Percentiles rank a stretch among this genome's conserved stretches.
phyloP scores from a whole-genome alignment of 1,140 invertebrate species.

The Drosophila sp. region DNA sequence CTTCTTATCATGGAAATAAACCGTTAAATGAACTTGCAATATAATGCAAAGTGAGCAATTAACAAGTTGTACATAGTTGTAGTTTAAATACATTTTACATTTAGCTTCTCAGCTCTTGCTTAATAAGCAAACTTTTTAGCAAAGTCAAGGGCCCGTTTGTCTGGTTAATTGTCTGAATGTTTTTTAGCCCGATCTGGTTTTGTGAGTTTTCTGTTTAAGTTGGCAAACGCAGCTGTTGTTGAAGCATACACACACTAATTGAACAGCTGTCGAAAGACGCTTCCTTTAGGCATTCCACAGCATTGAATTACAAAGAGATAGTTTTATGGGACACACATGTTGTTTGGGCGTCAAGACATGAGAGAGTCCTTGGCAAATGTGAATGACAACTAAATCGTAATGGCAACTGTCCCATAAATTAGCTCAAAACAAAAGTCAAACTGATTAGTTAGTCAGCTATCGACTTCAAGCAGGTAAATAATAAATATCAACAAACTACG shows the following conservation, averaged over 20 bases:
- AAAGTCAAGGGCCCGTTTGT: conserved; percentile 34
- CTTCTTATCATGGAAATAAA: conserved; percentile 47
- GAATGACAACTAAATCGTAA: conserved; percentile 20
- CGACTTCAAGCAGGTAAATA: conserved; percentile 66
- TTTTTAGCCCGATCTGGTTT: neutral
- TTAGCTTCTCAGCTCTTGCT: conserved; percentile 25
- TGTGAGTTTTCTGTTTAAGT: conserved; percentile 31
- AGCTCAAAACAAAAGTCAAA: conserved; percentile 35
- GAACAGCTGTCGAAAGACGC: conserved; percentile 59
- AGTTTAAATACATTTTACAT: conserved; percentile 36
- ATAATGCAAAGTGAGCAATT: conserved; percentile 78
- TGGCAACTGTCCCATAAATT: conserved; percentile 26
- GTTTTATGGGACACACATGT: conserved; percentile 6
- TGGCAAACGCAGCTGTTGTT: conserved; percentile 58
- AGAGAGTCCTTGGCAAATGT: conserved; percentile 43
- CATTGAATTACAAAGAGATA: conserved; percentile 41
- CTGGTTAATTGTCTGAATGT: conserved; percentile 8
- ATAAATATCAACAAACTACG: conserved; percentile 72
- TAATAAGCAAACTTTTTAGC: conserved; percentile 51
- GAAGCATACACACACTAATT: conserved; percentile 48
- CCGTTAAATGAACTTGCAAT: conserved; percentile 72
- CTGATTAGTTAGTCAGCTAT: conserved; percentile 66
- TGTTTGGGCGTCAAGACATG: neutral
- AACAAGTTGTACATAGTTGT: conserved; percentile 36
- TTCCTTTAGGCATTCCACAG: conserved; percentile 45